Percentiles rank a stretch among this genome's conserved stretches.
Evolutionary conservation across 2,113 vertebrate genomes (phyloP).

Genomic region (Typhlomys cinereus): DNA sequence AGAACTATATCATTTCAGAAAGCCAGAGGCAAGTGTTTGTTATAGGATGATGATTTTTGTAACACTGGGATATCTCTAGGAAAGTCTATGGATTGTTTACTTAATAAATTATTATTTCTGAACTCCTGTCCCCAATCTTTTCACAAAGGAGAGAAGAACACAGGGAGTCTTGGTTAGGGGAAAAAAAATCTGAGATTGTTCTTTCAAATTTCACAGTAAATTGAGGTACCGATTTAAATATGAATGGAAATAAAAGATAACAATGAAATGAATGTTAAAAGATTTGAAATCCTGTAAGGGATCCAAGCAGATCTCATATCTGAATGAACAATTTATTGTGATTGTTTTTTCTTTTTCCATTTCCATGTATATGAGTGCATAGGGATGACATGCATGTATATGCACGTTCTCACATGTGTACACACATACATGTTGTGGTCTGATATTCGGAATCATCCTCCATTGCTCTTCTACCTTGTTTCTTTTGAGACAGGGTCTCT

Average conservation of each 20-base stretch:
- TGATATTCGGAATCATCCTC: no score
- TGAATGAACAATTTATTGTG: constrained; percentile 60
- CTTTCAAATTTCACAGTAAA: constrained; percentile 54
- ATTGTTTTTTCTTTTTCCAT: no score
- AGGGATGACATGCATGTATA: no score
- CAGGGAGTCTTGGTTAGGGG: constrained; percentile 8
- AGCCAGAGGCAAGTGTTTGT: background rate
- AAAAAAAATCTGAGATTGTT: background rate
- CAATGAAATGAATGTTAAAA: no score
- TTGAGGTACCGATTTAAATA: background rate
- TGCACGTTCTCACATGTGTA: no score
- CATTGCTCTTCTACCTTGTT: no score
- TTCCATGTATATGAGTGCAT: no score
- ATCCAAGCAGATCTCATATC: background rate
- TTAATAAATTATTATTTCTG: constrained; percentile 36
- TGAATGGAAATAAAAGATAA: constrained; percentile 24
- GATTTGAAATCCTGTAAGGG: background rate
- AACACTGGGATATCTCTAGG: background rate
- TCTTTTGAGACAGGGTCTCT: no score
- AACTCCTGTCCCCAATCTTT: background rate
- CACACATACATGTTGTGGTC: no score
- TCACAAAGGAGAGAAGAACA: background rate
- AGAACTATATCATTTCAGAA: constrained; percentile 21
- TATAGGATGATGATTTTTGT: background rate
- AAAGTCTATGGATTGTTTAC: constrained; percentile 28